Percentiles rank a stretch among this genome's conserved stretches.
Conservation (phyloP, 2,888 invertebrate genomes). For the Campoplex capitator region DNA sequence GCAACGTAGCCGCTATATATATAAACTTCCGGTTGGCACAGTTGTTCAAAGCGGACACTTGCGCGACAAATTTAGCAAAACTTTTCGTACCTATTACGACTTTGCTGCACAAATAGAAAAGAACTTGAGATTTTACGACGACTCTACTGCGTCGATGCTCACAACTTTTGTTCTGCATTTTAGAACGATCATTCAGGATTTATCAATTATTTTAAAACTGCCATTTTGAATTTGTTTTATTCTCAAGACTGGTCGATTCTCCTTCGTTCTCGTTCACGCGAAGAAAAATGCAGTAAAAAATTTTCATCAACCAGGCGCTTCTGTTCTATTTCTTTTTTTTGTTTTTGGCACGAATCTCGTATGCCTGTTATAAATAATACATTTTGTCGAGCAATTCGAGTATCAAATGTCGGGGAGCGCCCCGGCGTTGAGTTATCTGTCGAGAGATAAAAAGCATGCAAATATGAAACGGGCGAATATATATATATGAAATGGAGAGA, state of each 20-base stretch:
- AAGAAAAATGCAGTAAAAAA: not conserved
- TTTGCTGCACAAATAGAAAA: not conserved
- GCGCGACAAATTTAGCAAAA: slow-evolving; percentile 1
- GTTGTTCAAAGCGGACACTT: not conserved
- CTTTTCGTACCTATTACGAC: not conserved
- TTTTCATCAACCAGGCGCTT: not conserved
- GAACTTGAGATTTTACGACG: not conserved
- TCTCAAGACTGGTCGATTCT: too few relatives aligned
- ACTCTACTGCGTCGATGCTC: not conserved
- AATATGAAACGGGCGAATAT: slow-evolving; percentile 2
- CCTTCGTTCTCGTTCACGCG: not conserved
- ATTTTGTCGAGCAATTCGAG: not conserved
- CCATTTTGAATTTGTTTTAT: too few relatives aligned
- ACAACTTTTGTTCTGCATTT: not conserved
- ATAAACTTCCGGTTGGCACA: slow-evolving; percentile 45
- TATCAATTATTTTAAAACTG: too few relatives aligned
- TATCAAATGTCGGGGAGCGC: slow-evolving; percentile 39
- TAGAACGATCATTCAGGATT: too few relatives aligned
- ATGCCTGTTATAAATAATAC: slow-evolving; percentile 18
- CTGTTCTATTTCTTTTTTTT: not conserved
- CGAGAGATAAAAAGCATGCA: slow-evolving; percentile 59
- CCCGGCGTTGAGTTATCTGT: slow-evolving; percentile 65
- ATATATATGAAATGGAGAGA: slow-evolving; percentile 42
- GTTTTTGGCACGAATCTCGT: not conserved
- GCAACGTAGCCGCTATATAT: slow-evolving; percentile 9